phyloP scores from a whole-genome alignment of 2,797 vertebrate genomes.

The Tinamus major region DNA sequence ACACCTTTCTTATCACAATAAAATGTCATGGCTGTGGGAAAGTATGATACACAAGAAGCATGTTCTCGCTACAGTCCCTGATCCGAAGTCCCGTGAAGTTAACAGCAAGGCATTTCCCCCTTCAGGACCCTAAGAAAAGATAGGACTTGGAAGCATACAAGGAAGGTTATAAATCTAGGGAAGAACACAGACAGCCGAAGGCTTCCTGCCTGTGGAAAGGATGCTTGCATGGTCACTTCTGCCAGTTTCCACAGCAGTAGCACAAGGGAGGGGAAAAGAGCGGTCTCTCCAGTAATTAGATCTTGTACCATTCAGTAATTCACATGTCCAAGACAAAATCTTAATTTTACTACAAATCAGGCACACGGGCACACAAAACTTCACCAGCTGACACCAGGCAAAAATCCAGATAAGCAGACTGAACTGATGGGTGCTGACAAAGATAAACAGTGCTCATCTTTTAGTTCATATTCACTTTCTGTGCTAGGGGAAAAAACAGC shows the following conservation, averaged over 20 bases:
- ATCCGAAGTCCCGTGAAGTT: not conserved
- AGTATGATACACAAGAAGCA: not conserved
- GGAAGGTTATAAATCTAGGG: not conserved
- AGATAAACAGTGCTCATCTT: not conserved
- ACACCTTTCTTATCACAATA: not conserved
- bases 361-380: not conserved
- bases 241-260: not conserved
- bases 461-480: not conserved
- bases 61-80: not conserved
- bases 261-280: not conserved
- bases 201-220: not conserved
- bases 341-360: not conserved
- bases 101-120: not conserved
- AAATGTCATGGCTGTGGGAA: not conserved
- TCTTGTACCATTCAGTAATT: not conserved
- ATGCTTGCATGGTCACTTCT: accelerated
- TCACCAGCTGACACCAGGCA: not conserved
- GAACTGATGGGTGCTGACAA: not conserved
- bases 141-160: not conserved
- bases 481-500: not conserved
- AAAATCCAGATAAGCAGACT: not conserved
- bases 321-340: not conserved
- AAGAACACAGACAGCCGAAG: not conserved
- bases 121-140: not conserved
- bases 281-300: not conserved